phyloP scores from a whole-genome alignment of 2,797 vertebrate genomes.

The Petrocephalus sullivani region DNA sequence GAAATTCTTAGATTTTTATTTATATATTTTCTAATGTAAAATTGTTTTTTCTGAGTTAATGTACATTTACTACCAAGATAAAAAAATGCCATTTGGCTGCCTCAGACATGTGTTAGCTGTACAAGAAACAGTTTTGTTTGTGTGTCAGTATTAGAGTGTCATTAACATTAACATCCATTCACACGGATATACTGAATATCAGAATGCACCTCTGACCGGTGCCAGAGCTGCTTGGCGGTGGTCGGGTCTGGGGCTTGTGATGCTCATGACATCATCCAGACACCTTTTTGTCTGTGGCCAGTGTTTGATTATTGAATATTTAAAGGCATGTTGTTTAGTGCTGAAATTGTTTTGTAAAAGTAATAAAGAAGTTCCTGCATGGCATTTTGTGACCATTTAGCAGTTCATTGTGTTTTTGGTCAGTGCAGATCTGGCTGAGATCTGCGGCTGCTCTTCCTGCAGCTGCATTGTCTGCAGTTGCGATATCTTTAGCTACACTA shows the following conservation, averaged over 20 bases:
- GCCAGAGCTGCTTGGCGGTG: not conserved
- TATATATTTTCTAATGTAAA: not conserved
- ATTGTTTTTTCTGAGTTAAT: not conserved
- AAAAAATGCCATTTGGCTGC: not conserved
- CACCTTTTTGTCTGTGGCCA: too few species aligned
- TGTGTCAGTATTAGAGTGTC: not conserved
- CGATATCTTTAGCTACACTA: not conserved
- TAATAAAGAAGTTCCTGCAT: not conserved
- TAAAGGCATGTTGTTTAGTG: not conserved
- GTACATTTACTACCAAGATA: not conserved
- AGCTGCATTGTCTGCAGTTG: not conserved
- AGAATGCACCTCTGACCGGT: not conserved
- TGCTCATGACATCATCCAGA: not conserved
- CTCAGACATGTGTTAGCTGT: not conserved
- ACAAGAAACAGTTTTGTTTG: not conserved
- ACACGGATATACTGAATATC: not conserved
- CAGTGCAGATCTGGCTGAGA: not conserved
- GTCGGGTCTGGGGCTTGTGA: not conserved
- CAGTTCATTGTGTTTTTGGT: not conserved
- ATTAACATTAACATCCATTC: not conserved
- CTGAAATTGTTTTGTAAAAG: not conserved
- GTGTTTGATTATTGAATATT: too few species aligned
- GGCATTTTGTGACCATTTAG: not conserved
- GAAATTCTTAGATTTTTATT: not conserved
- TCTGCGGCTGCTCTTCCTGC: not conserved